A percentile compares a stretch with the other conserved stretches of the same genome.
Conservation (phyloP, 1,140 invertebrate species). For the Nylanderia fulva region DNA sequence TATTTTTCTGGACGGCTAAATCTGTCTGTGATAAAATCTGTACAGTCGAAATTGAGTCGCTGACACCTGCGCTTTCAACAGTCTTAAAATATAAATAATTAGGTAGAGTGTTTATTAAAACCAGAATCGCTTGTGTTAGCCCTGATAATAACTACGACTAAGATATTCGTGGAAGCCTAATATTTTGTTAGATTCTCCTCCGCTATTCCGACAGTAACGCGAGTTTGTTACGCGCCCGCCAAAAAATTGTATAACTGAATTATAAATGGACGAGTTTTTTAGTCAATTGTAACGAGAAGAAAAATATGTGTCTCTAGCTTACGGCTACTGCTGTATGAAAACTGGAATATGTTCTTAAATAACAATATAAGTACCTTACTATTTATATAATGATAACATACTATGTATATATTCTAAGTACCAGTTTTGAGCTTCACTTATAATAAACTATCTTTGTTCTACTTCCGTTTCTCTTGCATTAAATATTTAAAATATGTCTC, state of each 20-base stretch:
- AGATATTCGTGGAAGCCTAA: slow-evolving; percentile 42
- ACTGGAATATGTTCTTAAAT: slow-evolving; percentile 69
- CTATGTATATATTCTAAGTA: slow-evolving; percentile 51
- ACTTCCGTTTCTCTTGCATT: slow-evolving; percentile 42
- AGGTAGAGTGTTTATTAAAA: slow-evolving; percentile 26
- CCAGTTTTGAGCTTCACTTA: slow-evolving; percentile 55
- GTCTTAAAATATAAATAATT: slow-evolving; percentile 44
- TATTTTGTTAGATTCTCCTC: slow-evolving; percentile 10
- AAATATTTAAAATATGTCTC: slow-evolving; percentile 59
- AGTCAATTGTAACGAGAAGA: slow-evolving; percentile 62
- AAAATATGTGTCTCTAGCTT: slow-evolving; percentile 78
- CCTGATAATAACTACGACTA: slow-evolving; percentile 21
- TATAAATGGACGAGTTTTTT: slow-evolving; percentile 41
- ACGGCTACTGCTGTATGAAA: slow-evolving; percentile 75
- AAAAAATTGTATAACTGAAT: slow-evolving; percentile 45
- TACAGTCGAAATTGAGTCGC: slow-evolving; percentile 52
- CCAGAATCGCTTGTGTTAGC: slow-evolving; percentile 33
- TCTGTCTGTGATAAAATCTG: slow-evolving; percentile 67
- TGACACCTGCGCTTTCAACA: slow-evolving; percentile 57
- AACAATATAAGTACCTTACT: slow-evolving; percentile 67
- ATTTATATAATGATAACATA: slow-evolving; percentile 46
- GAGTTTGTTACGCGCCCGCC: slow-evolving; percentile 27
- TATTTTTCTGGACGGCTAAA: slow-evolving; percentile 73
- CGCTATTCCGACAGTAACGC: slow-evolving; percentile 14
- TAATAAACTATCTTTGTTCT: slow-evolving; percentile 38